These are phyloP conservation scores for Chaenocephalus aceratus DNA, from an alignment of 2,113 vertebrate species.

Conservation along the genomic window DNA sequence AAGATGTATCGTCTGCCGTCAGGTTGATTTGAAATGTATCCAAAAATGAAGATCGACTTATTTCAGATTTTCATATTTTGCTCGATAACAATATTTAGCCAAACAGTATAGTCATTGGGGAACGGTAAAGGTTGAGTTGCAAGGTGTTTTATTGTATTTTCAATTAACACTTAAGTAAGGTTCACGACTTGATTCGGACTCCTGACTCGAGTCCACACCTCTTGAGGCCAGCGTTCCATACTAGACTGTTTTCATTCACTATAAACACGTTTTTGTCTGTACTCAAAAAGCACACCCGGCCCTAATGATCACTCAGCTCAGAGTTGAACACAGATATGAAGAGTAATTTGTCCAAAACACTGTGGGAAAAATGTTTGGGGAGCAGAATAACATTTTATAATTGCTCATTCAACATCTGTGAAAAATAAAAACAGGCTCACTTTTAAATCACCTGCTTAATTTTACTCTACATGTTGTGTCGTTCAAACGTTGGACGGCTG, in stretches of 20 bases:
- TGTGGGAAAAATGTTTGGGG: conserved; percentile 1
- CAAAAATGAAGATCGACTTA: too few species aligned
- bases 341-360: conserved; percentile 52
- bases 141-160: background rate
- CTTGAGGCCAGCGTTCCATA: background rate
- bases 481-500: conserved; percentile 17
- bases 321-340: conserved; percentile 52
- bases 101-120: background rate
- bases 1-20: background rate
- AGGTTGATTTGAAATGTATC: too few species aligned
- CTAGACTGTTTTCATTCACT: background rate
- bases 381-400: conserved; percentile 18
- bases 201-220: background rate
- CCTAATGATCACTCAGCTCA: conserved; percentile 19
- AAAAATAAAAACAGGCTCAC: conserved; percentile 30
- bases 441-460: conserved; percentile 29
- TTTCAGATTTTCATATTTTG: background rate
- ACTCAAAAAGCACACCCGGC: conserved; percentile 24
- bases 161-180: background rate
- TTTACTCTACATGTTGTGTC: conserved; percentile 13
- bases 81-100: background rate
- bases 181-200: background rate
- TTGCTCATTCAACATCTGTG: conserved; percentile 30
- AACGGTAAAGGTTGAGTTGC: background rate
- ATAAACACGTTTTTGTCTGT: background rate